phyloP scores from a whole-genome alignment of 2,113 vertebrate genomes.

The Myotis yumanensis region DNA sequence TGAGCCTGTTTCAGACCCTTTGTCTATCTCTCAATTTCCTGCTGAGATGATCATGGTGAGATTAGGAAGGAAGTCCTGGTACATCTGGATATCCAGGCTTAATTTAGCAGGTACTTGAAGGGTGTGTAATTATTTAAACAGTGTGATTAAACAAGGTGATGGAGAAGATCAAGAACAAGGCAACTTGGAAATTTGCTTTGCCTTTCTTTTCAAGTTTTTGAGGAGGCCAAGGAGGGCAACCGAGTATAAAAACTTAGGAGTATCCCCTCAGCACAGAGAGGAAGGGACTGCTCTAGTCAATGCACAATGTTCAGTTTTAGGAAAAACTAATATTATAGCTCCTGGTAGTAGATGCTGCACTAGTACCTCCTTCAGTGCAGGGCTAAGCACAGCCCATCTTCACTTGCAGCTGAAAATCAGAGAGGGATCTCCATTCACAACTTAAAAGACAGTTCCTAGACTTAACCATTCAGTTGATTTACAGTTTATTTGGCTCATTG shows the following conservation, averaged over 20 bases:
- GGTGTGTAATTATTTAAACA: neutral
- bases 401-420: neutral
- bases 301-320: neutral
- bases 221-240: neutral
- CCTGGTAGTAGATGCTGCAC: neutral
- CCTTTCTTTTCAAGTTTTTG: neutral
- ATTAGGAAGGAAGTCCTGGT: neutral
- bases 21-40: constrained; percentile 7
- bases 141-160: neutral
- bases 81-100: neutral
- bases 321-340: neutral
- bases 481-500: neutral
- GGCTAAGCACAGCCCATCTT: neutral
- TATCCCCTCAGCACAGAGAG: neutral
- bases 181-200: neutral
- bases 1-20: neutral
- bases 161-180: neutral
- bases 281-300: neutral
- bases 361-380: neutral
- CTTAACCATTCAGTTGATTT: neutral
- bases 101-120: neutral
- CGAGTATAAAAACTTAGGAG: neutral
- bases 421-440: neutral
- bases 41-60: neutral
- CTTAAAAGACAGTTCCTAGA: neutral